Conservation (phyloP, 2,113 vertebrate species). For the Centropristis striata region DNA sequence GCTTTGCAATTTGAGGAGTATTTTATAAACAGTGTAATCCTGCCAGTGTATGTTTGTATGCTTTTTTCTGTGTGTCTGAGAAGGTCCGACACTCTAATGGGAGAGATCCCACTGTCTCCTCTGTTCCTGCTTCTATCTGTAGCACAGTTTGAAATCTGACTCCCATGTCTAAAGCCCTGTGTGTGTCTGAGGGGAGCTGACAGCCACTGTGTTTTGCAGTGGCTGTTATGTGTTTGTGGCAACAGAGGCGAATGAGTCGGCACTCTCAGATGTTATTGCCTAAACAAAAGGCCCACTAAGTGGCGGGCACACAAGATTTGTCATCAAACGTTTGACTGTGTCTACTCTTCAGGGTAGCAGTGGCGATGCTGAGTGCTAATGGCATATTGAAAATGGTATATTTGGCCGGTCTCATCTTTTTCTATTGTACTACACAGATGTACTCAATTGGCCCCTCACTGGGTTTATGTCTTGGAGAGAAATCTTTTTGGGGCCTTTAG, state of each 20-base stretch:
- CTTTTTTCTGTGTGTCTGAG: conserved; percentile 26
- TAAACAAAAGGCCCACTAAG: conserved; percentile 74
- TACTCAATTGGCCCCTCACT: conserved; percentile 65
- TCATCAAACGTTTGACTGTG: conserved; percentile 51
- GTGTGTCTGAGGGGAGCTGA: conserved; percentile 65
- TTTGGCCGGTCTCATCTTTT: conserved; percentile 53
- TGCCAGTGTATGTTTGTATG: conserved; percentile 31
- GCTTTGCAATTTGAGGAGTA: conserved; percentile 43
- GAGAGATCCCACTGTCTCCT: conserved; percentile 49
- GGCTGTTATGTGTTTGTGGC: conserved; percentile 71
- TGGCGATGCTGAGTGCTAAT: conserved; percentile 45
- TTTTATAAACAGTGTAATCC: conserved; percentile 42
- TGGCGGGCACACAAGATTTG: conserved; percentile 59
- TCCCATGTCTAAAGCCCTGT: conserved; percentile 55
- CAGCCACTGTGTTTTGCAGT: conserved; percentile 65
- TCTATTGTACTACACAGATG: conserved; percentile 53
- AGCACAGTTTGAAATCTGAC: conserved; percentile 76
- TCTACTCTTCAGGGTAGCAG: conserved; percentile 51
- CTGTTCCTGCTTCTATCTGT: conserved; percentile 49
- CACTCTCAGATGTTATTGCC: conserved; percentile 70
- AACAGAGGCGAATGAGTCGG: conserved; percentile 63
- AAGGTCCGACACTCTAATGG: conserved; percentile 40
- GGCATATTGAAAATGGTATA: conserved; percentile 62
- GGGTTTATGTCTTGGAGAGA: conserved; percentile 63
- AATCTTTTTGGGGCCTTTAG: conserved; percentile 68